A percentile compares a stretch with the other conserved stretches of the same genome.
phyloP scores from a whole-genome alignment of 2,797 vertebrate species.

The Parauchenoglanis ngamensis region DNA sequence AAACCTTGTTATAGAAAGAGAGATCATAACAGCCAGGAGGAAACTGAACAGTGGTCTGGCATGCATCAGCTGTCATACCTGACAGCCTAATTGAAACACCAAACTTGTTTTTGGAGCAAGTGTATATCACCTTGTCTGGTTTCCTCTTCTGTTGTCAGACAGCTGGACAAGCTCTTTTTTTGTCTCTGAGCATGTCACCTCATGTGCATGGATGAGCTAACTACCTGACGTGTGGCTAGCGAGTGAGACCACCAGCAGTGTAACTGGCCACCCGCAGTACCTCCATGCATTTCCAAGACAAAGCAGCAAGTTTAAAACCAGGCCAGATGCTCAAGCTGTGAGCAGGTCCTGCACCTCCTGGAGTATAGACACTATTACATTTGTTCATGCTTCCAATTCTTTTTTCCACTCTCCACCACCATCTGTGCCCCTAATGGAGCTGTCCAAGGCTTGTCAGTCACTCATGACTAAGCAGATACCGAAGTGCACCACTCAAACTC shows the following conservation, averaged over 20 bases:
- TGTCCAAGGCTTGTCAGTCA: slow-evolving; percentile 72
- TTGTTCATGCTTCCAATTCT: slow-evolving; percentile 67
- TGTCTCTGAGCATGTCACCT: slow-evolving; percentile 23
- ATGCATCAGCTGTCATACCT: slow-evolving; percentile 38
- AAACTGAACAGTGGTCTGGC: slow-evolving; percentile 12
- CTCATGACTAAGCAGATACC: slow-evolving; percentile 63
- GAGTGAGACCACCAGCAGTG: slow-evolving; percentile 28
- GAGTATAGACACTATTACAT: slow-evolving; percentile 61
- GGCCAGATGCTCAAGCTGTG: slow-evolving; percentile 69
- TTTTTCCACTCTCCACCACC: slow-evolving; percentile 55
- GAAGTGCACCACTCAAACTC: slow-evolving; percentile 40
- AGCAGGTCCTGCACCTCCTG: slow-evolving; percentile 67
- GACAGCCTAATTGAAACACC: slow-evolving; percentile 43
- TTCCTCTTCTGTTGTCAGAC: slow-evolving; percentile 32
- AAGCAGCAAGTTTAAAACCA: slow-evolving; percentile 63
- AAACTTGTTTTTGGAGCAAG: slow-evolving; percentile 20
- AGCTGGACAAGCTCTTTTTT: slow-evolving; percentile 38
- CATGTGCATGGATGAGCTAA: slow-evolving; percentile 35
- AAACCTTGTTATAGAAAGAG: not conserved
- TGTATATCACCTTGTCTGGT: slow-evolving; percentile 24
- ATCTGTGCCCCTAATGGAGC: slow-evolving; percentile 76
- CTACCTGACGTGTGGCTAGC: slow-evolving; percentile 35
- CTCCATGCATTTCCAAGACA: slow-evolving; percentile 22
- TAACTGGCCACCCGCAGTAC: slow-evolving; percentile 35
- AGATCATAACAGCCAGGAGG: not conserved